These are phyloP conservation scores for Siphonodentalium dalli DNA, from an alignment of 2,888 invertebrate genomes.

Conservation along the genomic window DNA sequence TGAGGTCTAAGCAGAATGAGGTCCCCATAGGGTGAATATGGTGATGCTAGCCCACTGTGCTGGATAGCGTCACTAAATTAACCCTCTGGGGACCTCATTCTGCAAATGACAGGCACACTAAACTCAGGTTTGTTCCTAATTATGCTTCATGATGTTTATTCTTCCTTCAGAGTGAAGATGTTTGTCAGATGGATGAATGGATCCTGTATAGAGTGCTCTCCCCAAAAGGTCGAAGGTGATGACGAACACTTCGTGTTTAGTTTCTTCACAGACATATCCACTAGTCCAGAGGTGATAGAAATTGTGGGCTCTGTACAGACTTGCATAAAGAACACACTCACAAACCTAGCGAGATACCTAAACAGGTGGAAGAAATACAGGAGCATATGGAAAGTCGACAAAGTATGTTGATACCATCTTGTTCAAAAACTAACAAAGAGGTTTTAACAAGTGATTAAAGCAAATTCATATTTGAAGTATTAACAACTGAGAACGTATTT, in stretches of 20 bases:
- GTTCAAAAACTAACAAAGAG: no score
- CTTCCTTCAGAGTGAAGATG: slow-evolving; percentile 71
- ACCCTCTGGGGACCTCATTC: no score
- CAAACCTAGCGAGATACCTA: slow-evolving; percentile 73
- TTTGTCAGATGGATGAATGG: slow-evolving; percentile 88
- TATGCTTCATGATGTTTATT: not conserved
- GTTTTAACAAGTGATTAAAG: no score
- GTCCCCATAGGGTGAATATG: no score
- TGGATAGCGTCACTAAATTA: no score
- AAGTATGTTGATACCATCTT: no score
- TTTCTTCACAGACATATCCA: slow-evolving; percentile 81
- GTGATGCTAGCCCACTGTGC: no score
- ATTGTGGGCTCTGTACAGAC: slow-evolving; percentile 74
- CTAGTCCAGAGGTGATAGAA: slow-evolving; percentile 76
- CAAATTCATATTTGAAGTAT: no score
- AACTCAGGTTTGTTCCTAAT: no score
- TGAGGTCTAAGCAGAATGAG: no score
- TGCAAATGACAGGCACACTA: no score
- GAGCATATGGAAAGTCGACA: slow-evolving; percentile 63
- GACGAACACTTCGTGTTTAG: slow-evolving; percentile 75
- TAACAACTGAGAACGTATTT: no score
- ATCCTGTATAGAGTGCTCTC: slow-evolving; percentile 78
- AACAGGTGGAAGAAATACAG: slow-evolving; percentile 67
- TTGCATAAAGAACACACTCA: slow-evolving; percentile 73
- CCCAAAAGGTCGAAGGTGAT: slow-evolving; percentile 71